These are phyloP conservation scores for Dipus sagitta DNA, from an alignment of 2,797 vertebrate genomes.

Conservation along the genomic window DNA sequence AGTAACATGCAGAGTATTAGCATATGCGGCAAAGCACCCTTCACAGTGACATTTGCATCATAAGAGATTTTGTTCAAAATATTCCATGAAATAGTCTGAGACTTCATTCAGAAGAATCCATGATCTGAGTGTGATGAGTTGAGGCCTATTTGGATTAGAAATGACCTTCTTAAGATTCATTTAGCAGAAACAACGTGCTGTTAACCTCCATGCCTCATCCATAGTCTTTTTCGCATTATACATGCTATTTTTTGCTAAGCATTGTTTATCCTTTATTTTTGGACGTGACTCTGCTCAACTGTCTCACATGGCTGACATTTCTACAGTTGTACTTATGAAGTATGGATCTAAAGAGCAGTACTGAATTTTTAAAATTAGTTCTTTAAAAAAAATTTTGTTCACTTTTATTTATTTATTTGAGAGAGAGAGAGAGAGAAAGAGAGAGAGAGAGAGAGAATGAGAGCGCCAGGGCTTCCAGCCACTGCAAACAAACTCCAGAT, in stretches of 20 bases:
- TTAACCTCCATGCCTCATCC: background rate
- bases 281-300: background rate
- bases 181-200: background rate
- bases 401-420: too few species aligned
- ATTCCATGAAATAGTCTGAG: background rate
- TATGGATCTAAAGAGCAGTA: background rate
- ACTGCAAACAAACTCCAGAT: too few species aligned
- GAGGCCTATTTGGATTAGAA: background rate
- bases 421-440: too few species aligned
- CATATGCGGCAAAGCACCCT: background rate
- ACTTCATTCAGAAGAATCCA: background rate
- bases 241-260: background rate
- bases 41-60: background rate
- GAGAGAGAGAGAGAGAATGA: too few species aligned
- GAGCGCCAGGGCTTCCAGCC: too few species aligned
- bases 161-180: background rate
- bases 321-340: background rate
- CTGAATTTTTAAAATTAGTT: conserved; percentile 19
- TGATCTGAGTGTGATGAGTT: background rate
- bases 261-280: background rate
- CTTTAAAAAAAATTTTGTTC: too few species aligned
- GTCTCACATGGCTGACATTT: background rate
- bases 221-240: background rate
- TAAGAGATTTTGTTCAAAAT: conserved; percentile 1
- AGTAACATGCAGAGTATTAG: background rate